Percentiles rank a stretch among this genome's conserved stretches.
Conservation (phyloP, 2,888 invertebrate species). For the Anthrax anthrax region DNA sequence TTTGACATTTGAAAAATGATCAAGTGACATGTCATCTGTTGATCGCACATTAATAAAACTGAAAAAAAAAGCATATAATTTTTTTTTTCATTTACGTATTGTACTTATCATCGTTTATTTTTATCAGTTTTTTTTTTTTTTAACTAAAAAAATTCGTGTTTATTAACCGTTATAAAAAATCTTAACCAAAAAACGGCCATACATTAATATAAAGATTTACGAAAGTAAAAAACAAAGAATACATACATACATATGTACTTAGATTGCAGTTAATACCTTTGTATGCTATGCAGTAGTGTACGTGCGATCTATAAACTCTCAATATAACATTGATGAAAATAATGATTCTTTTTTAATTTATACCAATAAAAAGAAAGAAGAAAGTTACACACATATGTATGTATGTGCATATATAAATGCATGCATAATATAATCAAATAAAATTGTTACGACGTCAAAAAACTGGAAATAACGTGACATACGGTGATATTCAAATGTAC, state of each 20-base stretch:
- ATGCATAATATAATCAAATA: too few species aligned
- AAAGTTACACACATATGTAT: too few species aligned
- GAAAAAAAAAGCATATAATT: neutral
- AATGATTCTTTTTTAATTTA: too few species aligned
- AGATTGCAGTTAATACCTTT: too few species aligned
- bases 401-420: neutral
- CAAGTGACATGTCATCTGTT: conserved; percentile 11
- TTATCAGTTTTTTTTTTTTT: too few species aligned
- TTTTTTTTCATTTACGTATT: neutral
- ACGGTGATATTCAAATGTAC: neutral
- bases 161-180: conserved; percentile 3
- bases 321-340: too few species aligned
- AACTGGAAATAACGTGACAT: neutral
- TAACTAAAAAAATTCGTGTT: neutral
- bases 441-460: neutral
- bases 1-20: conserved; percentile 12
- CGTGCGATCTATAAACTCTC: neutral
- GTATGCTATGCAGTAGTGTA: neutral
- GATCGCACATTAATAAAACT: conserved; percentile 2
- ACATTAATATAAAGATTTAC: too few species aligned
- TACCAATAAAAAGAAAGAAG: too few species aligned
- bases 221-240: too few species aligned
- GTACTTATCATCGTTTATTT: neutral
- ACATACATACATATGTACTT: too few species aligned
- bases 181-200: too few species aligned